These are phyloP conservation scores for Phania funesta DNA, from an alignment of 2,888 invertebrate species.

Conservation along the genomic window DNA sequence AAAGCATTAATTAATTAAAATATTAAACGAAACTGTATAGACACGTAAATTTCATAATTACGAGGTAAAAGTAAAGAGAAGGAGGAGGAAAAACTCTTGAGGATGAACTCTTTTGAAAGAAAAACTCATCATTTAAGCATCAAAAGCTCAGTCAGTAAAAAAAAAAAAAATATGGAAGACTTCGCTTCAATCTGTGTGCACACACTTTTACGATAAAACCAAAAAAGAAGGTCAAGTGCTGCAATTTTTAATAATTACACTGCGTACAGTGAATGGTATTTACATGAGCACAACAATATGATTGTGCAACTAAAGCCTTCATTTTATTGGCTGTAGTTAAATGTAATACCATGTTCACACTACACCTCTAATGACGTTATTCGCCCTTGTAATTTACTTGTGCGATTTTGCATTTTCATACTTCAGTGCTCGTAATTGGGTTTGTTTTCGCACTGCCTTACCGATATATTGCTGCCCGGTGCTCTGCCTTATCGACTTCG, in stretches of 20 bases:
- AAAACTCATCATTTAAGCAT: background rate
- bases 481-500: too few relatives aligned
- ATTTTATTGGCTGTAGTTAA: too few relatives aligned
- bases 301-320: too few relatives aligned
- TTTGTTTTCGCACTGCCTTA: too few relatives aligned
- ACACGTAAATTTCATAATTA: constrained; percentile 30
- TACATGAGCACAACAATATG: background rate
- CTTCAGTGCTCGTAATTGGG: too few relatives aligned
- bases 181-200: too few relatives aligned
- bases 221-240: constrained; percentile 34
- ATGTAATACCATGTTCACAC: too few relatives aligned
- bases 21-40: constrained; percentile 49
- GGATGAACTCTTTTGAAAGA: background rate
- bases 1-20: constrained; percentile 59
- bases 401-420: too few relatives aligned
- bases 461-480: too few relatives aligned
- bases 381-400: too few relatives aligned
- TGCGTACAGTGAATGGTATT: background rate
- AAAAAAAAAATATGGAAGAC: background rate
- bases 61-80: constrained; percentile 37
- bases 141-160: constrained; percentile 26
- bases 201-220: background rate
- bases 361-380: too few relatives aligned
- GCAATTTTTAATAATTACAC: background rate
- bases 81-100: constrained; percentile 51